Percentiles rank a stretch among this genome's conserved stretches.
Conservation (phyloP, 2,888 invertebrate species). For the Germaria angustata region DNA sequence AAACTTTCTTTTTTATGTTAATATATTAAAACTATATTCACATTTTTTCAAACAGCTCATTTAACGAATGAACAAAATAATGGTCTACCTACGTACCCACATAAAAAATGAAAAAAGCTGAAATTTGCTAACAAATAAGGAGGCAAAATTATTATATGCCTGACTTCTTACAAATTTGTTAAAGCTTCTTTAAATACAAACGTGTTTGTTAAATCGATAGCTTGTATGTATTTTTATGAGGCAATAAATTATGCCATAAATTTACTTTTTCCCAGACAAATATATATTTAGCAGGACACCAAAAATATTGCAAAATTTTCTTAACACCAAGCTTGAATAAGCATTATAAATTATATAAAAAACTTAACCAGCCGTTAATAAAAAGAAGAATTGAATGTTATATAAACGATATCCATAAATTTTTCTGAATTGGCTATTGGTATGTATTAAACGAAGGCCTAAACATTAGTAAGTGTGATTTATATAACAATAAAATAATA, state of each 20-base stretch:
- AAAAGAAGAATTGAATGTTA: neutral
- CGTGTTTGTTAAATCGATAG: constrained; percentile 9
- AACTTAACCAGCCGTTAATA: constrained; percentile 40
- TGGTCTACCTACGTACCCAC: too few species aligned
- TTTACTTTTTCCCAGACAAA: too few species aligned
- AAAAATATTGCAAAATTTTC: neutral
- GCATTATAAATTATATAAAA: constrained; percentile 42
- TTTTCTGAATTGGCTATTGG: neutral
- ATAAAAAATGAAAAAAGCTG: too few species aligned
- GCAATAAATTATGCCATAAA: constrained; percentile 46
- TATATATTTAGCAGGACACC: too few species aligned
- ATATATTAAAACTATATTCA: too few species aligned
- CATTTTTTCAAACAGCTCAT: too few species aligned
- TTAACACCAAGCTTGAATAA: constrained; percentile 22
- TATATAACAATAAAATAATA: constrained; percentile 1
- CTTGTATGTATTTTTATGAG: neutral
- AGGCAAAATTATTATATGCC: too few species aligned
- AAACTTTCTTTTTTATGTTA: too few species aligned
- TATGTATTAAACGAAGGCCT: neutral
- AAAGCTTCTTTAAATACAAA: neutral
- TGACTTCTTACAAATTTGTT: too few species aligned
- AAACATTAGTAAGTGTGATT: too few species aligned
- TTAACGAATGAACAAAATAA: too few species aligned
- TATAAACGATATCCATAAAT: constrained; percentile 5
- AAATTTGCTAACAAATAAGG: too few species aligned